These are phyloP conservation scores for Hypomesus transpacificus DNA, from an alignment of 2,113 vertebrate species.

Conservation along the genomic window DNA sequence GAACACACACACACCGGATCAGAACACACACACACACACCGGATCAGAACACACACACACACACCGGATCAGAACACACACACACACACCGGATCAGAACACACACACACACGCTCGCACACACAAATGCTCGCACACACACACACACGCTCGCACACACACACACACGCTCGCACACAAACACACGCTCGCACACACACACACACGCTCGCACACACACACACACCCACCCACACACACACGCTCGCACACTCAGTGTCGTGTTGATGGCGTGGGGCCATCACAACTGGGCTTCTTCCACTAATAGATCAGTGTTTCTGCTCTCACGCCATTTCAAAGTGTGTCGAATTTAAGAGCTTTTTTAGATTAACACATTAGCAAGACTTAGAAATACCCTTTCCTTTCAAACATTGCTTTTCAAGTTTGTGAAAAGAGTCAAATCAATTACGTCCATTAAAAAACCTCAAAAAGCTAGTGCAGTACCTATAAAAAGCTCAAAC, in stretches of 20 bases:
- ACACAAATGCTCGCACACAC: no score
- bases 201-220: background rate
- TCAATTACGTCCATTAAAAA: background rate
- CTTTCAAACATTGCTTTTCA: background rate
- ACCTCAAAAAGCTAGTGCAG: no score
- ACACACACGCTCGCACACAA: background rate
- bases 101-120: no score
- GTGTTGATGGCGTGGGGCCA: background rate
- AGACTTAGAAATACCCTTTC: background rate
- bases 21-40: background rate
- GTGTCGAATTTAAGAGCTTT: background rate
- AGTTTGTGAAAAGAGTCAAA: background rate
- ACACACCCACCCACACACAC: background rate
- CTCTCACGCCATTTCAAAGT: background rate
- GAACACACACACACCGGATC: background rate
- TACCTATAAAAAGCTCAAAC: no score
- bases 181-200: no score
- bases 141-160: background rate
- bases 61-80: background rate
- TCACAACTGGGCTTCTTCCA: background rate
- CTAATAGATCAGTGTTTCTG: background rate
- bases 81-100: background rate
- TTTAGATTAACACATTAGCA: background rate
- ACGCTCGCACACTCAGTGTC: background rate
- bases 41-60: background rate